phyloP scores from a whole-genome alignment of 2,888 invertebrate species.

The Diaprepes abbreviatus region DNA sequence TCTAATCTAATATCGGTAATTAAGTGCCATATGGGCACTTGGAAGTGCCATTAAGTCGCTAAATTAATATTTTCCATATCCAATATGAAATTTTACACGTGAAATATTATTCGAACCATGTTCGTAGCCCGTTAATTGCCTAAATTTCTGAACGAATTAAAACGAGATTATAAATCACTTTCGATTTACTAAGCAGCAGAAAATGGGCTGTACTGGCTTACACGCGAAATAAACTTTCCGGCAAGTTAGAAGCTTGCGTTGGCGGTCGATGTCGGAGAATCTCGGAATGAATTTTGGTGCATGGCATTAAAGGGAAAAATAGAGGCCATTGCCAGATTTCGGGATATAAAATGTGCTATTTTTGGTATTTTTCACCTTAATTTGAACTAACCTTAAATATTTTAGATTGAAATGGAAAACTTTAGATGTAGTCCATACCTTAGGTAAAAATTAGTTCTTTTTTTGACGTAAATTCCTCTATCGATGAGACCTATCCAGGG shows the following conservation, averaged over 20 bases:
- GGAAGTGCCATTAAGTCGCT: constrained; percentile 53
- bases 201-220: constrained; percentile 40
- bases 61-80: constrained; percentile 57
- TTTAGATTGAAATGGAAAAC: no score
- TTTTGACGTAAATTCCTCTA: no score
- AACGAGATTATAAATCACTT: constrained; percentile 53
- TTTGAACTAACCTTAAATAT: no score
- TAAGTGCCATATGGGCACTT: constrained; percentile 56
- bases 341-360: no score
- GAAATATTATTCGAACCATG: constrained; percentile 48
- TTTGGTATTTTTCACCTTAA: no score
- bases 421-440: no score
- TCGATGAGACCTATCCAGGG: no score
- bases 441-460: no score
- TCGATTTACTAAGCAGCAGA: constrained; percentile 47
- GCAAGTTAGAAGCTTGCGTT: background rate
- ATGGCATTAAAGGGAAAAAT: background rate
- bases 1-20: constrained; percentile 60
- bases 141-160: constrained; percentile 52
- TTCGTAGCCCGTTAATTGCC: constrained; percentile 47
- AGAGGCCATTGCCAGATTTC: no score
- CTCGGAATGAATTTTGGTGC: background rate
- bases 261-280: background rate
- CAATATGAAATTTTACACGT: constrained; percentile 52
- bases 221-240: constrained; percentile 26